Conservation (phyloP, 2,113 vertebrate species). For the Elaphurus davidianus region DNA sequence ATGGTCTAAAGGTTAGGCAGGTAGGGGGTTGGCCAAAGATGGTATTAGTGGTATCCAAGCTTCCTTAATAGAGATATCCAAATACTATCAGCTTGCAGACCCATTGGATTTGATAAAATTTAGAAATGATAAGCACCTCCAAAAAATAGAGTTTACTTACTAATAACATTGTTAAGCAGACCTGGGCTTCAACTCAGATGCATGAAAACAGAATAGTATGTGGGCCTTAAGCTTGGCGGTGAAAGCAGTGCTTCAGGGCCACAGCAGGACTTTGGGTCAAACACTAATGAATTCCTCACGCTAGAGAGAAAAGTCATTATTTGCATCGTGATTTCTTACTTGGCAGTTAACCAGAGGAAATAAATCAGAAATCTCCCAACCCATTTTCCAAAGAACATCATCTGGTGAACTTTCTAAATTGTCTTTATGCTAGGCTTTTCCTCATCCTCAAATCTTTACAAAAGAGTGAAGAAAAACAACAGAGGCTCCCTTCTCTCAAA, state of each 20-base stretch:
- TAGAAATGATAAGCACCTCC: neutral
- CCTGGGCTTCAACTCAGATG: neutral
- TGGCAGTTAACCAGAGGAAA: slow-evolving; percentile 4
- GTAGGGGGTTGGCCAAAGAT: neutral
- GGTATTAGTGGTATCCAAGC: neutral
- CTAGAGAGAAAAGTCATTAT: neutral
- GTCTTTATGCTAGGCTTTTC: slow-evolving; percentile 11
- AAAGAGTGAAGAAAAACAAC: slow-evolving; percentile 41
- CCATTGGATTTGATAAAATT: neutral
- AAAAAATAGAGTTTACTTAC: neutral
- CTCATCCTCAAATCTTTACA: slow-evolving; percentile 4
- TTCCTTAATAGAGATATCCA: neutral
- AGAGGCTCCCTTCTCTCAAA: neutral
- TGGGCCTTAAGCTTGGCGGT: neutral
- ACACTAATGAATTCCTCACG: neutral
- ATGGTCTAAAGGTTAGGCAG: neutral
- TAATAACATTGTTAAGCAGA: neutral
- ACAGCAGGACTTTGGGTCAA: neutral
- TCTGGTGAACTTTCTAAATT: neutral
- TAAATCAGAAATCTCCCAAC: slow-evolving; percentile 31
- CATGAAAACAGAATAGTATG: neutral
- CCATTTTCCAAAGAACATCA: neutral
- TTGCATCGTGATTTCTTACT: slow-evolving; percentile 19
- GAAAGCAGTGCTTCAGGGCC: neutral
- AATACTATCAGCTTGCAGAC: neutral